A percentile compares a stretch with the other conserved stretches of the same genome.
These are phyloP conservation scores for Pachyseris speciosa DNA, from an alignment of 64 coral and sea anemone genomes.

Conservation along the genomic window DNA sequence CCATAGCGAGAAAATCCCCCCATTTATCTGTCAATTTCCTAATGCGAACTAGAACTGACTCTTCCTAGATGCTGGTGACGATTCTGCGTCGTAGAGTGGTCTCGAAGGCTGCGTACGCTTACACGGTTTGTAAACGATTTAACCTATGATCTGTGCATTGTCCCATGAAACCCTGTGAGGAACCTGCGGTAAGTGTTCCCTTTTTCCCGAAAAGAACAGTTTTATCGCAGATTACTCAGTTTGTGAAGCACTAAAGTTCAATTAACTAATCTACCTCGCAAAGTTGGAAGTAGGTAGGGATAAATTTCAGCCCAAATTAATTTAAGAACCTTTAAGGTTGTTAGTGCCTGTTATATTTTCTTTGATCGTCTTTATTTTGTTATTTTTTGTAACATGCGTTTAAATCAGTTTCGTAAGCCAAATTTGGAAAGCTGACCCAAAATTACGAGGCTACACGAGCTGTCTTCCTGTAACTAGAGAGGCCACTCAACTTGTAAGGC, in stretches of 20 bases:
- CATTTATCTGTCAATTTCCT: not conserved
- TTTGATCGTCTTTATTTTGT: not conserved
- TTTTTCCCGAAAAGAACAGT: not conserved
- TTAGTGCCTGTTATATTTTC: not conserved
- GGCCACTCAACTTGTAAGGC: not conserved
- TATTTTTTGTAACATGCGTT: not conserved
- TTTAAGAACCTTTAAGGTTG: too few species aligned
- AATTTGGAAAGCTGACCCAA: not conserved
- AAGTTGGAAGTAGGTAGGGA: not conserved
- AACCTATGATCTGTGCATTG: not conserved
- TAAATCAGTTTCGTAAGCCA: not conserved
- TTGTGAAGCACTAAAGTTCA: not conserved
- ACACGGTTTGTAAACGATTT: not conserved
- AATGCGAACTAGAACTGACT: not conserved
- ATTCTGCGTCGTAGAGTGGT: not conserved
- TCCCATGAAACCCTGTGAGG: not conserved
- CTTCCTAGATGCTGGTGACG: not conserved
- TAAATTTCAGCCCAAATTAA: not conserved
- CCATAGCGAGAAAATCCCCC: not conserved
- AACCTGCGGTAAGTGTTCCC: not conserved
- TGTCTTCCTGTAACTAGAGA: not conserved
- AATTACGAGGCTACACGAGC: not conserved
- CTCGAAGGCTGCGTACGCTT: not conserved
- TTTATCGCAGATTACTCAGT: not conserved
- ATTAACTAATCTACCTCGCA: not conserved